These are phyloP conservation scores for Boleophthalmus pectinirostris DNA, from an alignment of 2,113 vertebrate genomes.

Conservation along the genomic window DNA sequence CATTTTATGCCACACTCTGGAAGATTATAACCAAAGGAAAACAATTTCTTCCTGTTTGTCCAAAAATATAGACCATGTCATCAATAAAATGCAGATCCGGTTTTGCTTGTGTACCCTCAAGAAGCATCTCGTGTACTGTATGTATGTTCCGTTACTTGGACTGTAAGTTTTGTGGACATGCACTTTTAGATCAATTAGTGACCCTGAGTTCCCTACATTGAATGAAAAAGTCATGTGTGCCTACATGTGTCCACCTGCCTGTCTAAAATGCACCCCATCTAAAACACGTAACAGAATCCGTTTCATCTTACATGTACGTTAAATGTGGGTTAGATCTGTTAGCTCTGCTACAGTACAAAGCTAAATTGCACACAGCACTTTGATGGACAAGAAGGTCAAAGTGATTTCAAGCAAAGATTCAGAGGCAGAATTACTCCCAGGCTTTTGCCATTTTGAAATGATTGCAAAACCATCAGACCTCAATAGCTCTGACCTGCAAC, in stretches of 20 bases:
- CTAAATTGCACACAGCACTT: not conserved
- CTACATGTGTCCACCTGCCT: not conserved
- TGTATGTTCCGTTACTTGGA: not conserved
- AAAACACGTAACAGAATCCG: not conserved
- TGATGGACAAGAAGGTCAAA: not conserved
- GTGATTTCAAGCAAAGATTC: constrained; percentile 1
- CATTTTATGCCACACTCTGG: no score
- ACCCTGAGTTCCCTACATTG: not conserved
- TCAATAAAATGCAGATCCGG: no score
- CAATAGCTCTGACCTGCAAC: constrained; percentile 30
- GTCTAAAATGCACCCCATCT: not conserved
- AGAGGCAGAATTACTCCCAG: constrained; percentile 22
- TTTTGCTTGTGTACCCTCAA: no score
- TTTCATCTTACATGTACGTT: not conserved
- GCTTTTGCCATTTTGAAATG: constrained; percentile 37
- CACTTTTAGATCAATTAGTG: not conserved
- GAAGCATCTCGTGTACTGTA: no score
- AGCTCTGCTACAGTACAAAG: not conserved
- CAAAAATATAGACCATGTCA: no score
- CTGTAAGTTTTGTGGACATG: not conserved
- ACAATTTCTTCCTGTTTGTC: not conserved
- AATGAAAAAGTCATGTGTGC: not conserved
- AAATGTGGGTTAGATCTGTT: not conserved
- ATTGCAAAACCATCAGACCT: constrained; percentile 39
- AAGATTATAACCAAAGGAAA: no score